phyloP scores from a whole-genome alignment of 2,797 vertebrate species.

The Ambastaia sidthimunki region DNA sequence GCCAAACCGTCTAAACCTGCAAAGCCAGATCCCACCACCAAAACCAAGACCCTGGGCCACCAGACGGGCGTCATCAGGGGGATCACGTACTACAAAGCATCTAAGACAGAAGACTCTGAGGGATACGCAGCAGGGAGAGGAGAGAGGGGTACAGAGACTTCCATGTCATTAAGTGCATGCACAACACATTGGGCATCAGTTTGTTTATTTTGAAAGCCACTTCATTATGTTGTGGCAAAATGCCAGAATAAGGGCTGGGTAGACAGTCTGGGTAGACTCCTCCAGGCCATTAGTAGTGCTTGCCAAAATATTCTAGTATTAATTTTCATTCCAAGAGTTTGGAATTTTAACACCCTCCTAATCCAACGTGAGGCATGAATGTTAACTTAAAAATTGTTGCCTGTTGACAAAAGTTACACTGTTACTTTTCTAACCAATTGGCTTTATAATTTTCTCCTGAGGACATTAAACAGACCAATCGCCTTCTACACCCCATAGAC shows the following conservation, averaged over 20 bases:
- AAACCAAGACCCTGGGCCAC: conserved; percentile 78
- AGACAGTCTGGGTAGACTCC: no score
- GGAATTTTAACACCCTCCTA: no score
- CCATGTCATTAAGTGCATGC: neutral
- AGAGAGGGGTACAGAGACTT: conserved; percentile 64
- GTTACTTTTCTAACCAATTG: neutral
- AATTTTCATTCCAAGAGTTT: no score
- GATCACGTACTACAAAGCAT: conserved; percentile 95
- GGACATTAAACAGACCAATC: neutral
- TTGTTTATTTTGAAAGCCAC: conserved; percentile 10
- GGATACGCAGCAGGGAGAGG: conserved; percentile 70
- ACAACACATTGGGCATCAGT: neutral
- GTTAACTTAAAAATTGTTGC: neutral
- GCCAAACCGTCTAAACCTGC: conserved; percentile 65
- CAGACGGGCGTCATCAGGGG: conserved; percentile 88
- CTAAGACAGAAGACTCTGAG: conserved; percentile 72
- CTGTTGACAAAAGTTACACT: neutral
- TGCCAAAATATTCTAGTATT: no score
- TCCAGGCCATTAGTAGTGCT: no score
- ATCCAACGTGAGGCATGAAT: neutral
- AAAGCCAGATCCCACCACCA: conserved; percentile 80
- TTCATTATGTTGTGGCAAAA: neutral
- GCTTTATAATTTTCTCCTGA: neutral
- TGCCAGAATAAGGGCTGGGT: neutral
- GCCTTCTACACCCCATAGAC: neutral